A percentile compares a stretch with the other conserved stretches of the same genome.
Evolutionary conservation across 1,140 invertebrate species (phyloP).

Genomic region (Chironomus striatipennis): DNA sequence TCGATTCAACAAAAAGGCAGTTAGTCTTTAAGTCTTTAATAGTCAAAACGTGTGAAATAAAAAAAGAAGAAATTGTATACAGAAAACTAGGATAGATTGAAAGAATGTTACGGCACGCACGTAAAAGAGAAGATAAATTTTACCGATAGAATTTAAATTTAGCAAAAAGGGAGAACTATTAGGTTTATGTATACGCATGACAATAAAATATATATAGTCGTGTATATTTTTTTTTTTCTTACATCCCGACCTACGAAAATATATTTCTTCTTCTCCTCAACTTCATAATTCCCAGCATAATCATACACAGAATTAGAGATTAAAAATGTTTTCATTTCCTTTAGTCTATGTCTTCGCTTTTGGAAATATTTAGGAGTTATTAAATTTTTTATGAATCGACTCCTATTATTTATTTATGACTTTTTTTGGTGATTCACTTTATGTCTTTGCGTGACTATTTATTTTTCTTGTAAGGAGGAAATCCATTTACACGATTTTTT

Average conservation of each 20-base stretch:
- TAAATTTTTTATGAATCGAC: too few species aligned
- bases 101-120: neutral
- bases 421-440: too few species aligned
- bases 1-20: neutral
- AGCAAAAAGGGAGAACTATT: neutral
- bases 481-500: too few species aligned
- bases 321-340: too few species aligned
- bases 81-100: neutral
- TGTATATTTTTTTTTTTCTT: neutral
- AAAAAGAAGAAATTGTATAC: neutral
- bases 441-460: too few species aligned
- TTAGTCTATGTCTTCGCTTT: too few species aligned
- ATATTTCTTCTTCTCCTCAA: neutral
- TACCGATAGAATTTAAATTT: conserved; percentile 9
- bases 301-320: too few species aligned
- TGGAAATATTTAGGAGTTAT: too few species aligned
- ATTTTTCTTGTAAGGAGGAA: too few species aligned
- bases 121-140: neutral
- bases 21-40: neutral
- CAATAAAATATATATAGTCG: neutral
- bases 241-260: neutral
- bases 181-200: neutral
- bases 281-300: too few species aligned
- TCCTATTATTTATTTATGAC: too few species aligned
- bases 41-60: neutral